Conservation (phyloP, 2,888 invertebrate genomes). For the Tortricodes alternella region DNA sequence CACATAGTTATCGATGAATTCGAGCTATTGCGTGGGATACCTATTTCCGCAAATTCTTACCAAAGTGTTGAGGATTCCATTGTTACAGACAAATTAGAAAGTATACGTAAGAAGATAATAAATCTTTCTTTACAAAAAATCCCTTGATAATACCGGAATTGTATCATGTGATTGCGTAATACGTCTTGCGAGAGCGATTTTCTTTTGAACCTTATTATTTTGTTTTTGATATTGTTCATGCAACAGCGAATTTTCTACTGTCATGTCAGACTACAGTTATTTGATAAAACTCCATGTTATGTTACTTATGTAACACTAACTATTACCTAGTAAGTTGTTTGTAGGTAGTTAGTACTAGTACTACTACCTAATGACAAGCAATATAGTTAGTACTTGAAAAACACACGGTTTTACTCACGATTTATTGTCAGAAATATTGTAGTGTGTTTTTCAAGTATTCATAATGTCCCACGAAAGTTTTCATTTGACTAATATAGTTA, state of each 20-base stretch:
- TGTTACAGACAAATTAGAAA: conserved; percentile 5
- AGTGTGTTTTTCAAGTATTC: no score
- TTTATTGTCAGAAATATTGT: no score
- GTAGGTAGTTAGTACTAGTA: no score
- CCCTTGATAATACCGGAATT: not conserved
- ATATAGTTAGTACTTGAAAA: no score
- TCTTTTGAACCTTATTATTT: not conserved
- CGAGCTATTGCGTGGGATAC: no score
- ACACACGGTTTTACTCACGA: no score
- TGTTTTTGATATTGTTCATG: conserved; percentile 16
- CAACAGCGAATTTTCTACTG: conserved; percentile 25
- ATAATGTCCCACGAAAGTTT: no score
- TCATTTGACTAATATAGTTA: no score
- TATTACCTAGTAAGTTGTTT: not conserved
- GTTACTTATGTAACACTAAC: not conserved
- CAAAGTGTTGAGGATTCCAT: no score
- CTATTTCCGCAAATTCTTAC: no score
- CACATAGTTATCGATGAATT: no score
- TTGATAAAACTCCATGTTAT: not conserved
- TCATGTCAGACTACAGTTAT: not conserved
- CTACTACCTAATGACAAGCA: no score
- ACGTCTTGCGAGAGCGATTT: conserved; percentile 28
- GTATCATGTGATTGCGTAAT: conserved; percentile 15
- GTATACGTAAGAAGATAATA: conserved; percentile 1
- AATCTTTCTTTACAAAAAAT: not conserved